A percentile compares a stretch with the other conserved stretches of the same genome.
These are phyloP conservation scores for Hymenopus coronatus DNA, from an alignment of 2,888 invertebrate species.

Conservation along the genomic window DNA sequence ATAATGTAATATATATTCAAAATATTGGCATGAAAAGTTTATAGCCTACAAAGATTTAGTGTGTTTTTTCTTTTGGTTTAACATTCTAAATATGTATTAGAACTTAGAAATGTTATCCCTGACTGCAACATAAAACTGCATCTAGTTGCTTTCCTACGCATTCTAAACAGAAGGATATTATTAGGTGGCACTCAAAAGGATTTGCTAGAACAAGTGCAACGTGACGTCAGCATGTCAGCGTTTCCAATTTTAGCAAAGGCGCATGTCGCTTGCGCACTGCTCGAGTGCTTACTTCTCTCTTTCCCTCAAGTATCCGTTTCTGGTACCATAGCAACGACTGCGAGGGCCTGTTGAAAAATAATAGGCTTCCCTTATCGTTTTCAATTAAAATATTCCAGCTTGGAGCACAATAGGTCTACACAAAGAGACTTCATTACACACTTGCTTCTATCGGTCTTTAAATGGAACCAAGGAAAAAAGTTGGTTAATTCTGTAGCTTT, in stretches of 20 bases:
- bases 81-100: too few relatives aligned
- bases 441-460: not conserved
- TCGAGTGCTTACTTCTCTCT: not conserved
- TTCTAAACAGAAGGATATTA: not conserved
- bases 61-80: too few relatives aligned
- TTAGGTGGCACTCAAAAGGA: not conserved
- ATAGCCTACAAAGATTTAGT: too few relatives aligned
- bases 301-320: not conserved
- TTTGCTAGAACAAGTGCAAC: not conserved
- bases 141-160: too few relatives aligned
- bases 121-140: too few relatives aligned
- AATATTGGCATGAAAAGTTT: too few relatives aligned
- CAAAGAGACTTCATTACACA: not conserved
- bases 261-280: not conserved
- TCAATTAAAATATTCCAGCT: not conserved
- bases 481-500: not conserved
- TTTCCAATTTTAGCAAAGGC: not conserved
- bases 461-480: not conserved
- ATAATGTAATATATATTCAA: too few relatives aligned
- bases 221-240: not conserved
- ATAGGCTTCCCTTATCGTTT: not conserved
- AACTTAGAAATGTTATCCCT: too few relatives aligned
- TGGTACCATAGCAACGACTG: not conserved
- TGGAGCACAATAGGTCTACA: not conserved
- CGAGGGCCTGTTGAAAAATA: not conserved